Percentiles rank a stretch among this genome's conserved stretches.
These are phyloP conservation scores for Halcyon smyrnensis DNA, from an alignment of 2,797 vertebrate genomes.

Conservation along the genomic window DNA sequence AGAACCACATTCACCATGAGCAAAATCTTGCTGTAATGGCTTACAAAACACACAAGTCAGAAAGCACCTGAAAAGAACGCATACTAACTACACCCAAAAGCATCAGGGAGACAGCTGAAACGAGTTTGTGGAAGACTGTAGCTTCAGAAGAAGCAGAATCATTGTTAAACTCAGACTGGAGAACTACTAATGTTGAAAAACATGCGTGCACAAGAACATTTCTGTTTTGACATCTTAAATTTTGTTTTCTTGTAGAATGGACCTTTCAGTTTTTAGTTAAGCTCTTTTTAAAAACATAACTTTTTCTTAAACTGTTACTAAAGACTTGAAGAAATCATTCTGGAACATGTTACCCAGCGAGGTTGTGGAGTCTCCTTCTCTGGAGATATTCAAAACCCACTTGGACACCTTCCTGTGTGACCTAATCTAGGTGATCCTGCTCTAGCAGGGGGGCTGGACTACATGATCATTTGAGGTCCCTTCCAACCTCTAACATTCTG, in stretches of 20 bases:
- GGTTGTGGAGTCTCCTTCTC: too few species aligned
- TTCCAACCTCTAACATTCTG: too few species aligned
- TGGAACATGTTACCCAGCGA: too few species aligned
- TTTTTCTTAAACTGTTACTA: not conserved
- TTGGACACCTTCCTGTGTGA: too few species aligned
- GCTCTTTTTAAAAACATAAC: fast-evolving
- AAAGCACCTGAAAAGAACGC: not conserved
- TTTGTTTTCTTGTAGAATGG: not conserved
- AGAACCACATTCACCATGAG: not conserved
- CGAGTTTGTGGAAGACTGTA: not conserved
- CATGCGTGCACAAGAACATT: fast-evolving
- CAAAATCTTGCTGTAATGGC: not conserved
- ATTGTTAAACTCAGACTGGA: not conserved
- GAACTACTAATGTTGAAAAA: not conserved
- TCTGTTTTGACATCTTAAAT: not conserved
- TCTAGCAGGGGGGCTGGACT: too few species aligned
- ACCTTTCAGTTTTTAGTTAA: not conserved
- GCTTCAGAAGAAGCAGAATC: not conserved
- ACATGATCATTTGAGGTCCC: too few species aligned
- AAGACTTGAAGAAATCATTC: not conserved
- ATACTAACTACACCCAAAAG: not conserved
- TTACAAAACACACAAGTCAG: not conserved
- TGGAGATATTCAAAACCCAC: too few species aligned
- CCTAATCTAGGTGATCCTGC: too few species aligned
- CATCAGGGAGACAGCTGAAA: not conserved